Evolutionary conservation across 2,888 invertebrate species (phyloP), one percentile per base, ranked within the genome.

Genomic region (Stenolophus ochropezus): DNA sequence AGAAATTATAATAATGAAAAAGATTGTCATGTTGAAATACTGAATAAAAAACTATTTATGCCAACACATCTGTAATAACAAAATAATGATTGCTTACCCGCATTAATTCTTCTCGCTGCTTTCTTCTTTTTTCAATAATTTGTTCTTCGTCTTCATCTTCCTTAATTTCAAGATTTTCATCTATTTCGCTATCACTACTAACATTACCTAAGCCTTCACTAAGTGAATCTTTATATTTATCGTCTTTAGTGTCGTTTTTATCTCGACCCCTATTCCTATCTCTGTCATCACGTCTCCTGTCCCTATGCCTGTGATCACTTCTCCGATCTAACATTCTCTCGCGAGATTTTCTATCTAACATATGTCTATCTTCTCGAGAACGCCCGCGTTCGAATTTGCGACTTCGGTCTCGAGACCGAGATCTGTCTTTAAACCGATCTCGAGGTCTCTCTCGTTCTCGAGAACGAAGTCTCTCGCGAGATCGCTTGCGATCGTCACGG

Each of bases 121-220:
- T 95, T 83, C 98, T 92, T 84, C 97, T 91, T 86, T 93, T 93
- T 88, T 97, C 96, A 87, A 98, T 98, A 85, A 98, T 96, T 85
- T 94, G 94, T 88, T 98, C 97, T 87, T 98, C 98, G 85, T 97
- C 96, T 88, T 96, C 96, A 83, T 97, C 96, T 82, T 95, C 93
- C 61, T 94, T 92, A 16, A 96, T 92, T 86, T 95, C 93, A 78
- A 96, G 93, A 85, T 96, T 93, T 81, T 95, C 91, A 86, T 94
- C 93, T 2, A 93, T 90, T 83, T 95, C 95, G 83, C 93, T 94
- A 83, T 94, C 95, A 83, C 93, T 93, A 1, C 93, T 93, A 3
- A 94, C 93, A 82, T 92, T 92, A 85, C 94, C 94, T 84, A 96
- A 91, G 1, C 96, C 95, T 88, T 97, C 97, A 82, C 95, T 96